Evolutionary conservation across 2,797 vertebrate genomes (phyloP), one percentile per base, ranked within the genome.

Genomic region (Amblyraja radiata): DNA sequence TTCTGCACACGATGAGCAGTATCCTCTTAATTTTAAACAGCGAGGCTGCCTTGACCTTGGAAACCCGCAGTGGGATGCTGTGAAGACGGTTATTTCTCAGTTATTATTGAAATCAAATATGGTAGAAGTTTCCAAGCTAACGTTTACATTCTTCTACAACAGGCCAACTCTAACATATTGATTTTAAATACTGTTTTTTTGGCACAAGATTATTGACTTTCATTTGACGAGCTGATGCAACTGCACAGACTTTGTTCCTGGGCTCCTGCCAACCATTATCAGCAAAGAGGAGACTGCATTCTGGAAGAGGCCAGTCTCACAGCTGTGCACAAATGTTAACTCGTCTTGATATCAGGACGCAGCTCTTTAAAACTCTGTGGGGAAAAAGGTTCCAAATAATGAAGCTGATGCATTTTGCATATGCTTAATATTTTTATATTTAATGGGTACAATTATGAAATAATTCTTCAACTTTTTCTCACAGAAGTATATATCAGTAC

Each of bases 291-390:
- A 92, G 73, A 74, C 71, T 92, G 71, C 36, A 21, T 68, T 68
- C 71, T 92, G 71, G 90, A 88, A n/a, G 36, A 91, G 63, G 18
- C 11, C 88, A 91, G 21, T 58, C 23, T 92, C 36, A 76, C 71
- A 92, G 46, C 46, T 54, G 36, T 92, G 71, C 71, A 92, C 8
- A 68, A 76, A 74, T 91, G 1, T 91, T 73, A 91, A 91, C 36
- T 91, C 68, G 73, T 76, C 90, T 25, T 92, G 39, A 92, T 54
- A 8, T 25, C 90, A 92, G 68, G 90, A 92, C 54, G 14, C 58
- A 28, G 63, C 84, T 36, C 9, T 65, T 88, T 68, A 68, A n/a
- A 68, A 68, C 18, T 1, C 54, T 36, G n/a, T 25, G n/a, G 65
- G 68, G 63, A 65, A 32, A 32, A 9, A 0, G 32, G 7, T 88